Percentiles rank a stretch among this genome's conserved stretches.
phyloP scores from a whole-genome alignment of 2,888 invertebrate species.

The Horisme vitalbata region DNA sequence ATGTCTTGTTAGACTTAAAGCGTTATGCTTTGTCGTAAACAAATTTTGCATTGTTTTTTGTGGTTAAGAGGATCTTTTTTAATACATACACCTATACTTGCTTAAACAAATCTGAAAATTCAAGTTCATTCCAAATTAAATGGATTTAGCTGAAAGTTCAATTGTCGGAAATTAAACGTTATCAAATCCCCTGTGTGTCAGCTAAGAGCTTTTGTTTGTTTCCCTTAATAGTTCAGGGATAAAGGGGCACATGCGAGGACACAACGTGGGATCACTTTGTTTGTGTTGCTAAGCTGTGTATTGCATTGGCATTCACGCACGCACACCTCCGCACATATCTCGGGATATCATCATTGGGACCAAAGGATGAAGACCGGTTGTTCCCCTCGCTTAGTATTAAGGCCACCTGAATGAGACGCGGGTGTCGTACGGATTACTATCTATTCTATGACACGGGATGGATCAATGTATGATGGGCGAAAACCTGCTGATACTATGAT shows the following conservation, averaged over 20 bases:
- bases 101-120: too few species aligned
- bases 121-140: too few species aligned
- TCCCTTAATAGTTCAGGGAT: slow-evolving; percentile 42
- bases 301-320: slow-evolving; percentile 59
- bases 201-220: slow-evolving; percentile 46
- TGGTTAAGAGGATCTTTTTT: too few species aligned
- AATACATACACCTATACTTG: too few species aligned
- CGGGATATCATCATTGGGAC: slow-evolving; percentile 33
- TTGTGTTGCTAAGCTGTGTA: slow-evolving; percentile 55
- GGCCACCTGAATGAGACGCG: slow-evolving; percentile 18
- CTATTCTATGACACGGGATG: slow-evolving; percentile 9
- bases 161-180: slow-evolving; percentile 39
- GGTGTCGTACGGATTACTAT: background rate
- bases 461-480: slow-evolving; percentile 17
- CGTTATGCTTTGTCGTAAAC: too few species aligned
- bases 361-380: slow-evolving; percentile 35
- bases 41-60: too few species aligned
- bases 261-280: slow-evolving; percentile 43
- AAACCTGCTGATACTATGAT: slow-evolving; percentile 16
- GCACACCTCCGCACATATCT: slow-evolving; percentile 42
- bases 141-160: too few species aligned
- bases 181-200: slow-evolving; percentile 37
- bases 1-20: too few species aligned
- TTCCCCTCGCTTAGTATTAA: slow-evolving; percentile 30
- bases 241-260: slow-evolving; percentile 35